Evolutionary conservation across 2,888 invertebrate genomes (phyloP), one percentile per base, ranked within the genome.

Genomic region (Melanargia galathea): DNA sequence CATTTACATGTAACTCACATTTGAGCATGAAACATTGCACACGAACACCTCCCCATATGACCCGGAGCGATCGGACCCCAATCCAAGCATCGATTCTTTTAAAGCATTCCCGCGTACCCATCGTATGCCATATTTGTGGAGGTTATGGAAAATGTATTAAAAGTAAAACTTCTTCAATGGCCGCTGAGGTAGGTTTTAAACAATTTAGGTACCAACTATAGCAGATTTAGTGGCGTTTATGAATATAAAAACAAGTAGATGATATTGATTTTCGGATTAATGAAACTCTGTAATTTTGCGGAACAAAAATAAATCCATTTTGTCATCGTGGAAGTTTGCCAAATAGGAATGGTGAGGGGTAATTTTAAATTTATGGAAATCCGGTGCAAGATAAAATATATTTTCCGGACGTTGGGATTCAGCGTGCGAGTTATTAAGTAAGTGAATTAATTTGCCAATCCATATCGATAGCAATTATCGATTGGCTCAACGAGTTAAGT

Each of bases 291-390:
- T 58, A 46, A 68, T 68, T 62, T 60, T 22, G 48, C 26, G 43
- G 63, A 62, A 60, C 62, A 69, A 70, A 72, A 71, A 71, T 73
- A 71, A 66, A 69, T 68, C 67, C 63, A 69, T 70, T 68, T 67
- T 64, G 66, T 77, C 76, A 78, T 78, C 75, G 75, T 83, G 80
- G 81, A 83, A 81, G 81, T 80, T 82, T 82, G 81, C 79, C 82
- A 85, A 83, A 81, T 76, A 73, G 74, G 77, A 77, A 78, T 77
- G 66, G 79, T 81, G 79, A 77, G 78, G 78, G 77, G 70, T 79
- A 80, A 81, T 84, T 82, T 80, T 75, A 83, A 84, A 86, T 85
- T 83, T 83, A 85, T 85, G 84, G 74, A 83, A 85, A 84, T 84
- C 81, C 79, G 75, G 78, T 79, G 78, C 76, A 76, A 83, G 80